Conservation (phyloP, 2,113 vertebrate genomes). For the Mirza zaza region DNA sequence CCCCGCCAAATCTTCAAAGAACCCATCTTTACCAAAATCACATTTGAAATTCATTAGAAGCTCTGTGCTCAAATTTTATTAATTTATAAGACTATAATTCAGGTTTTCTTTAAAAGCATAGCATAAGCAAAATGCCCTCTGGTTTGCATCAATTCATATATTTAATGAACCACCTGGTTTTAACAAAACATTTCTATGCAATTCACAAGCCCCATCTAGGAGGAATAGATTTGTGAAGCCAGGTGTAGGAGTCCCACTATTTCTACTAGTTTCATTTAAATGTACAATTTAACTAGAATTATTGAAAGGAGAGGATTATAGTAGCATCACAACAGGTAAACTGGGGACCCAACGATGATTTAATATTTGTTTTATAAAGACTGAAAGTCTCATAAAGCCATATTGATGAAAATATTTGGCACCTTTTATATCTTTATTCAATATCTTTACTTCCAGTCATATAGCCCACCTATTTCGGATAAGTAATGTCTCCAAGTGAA, state of each 20-base stretch:
- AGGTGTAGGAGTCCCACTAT: background rate
- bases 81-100: background rate
- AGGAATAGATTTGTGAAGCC: background rate
- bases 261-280: background rate
- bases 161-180: slow-evolving; percentile 56
- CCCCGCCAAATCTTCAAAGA: background rate
- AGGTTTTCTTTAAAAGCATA: background rate
- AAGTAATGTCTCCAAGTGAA: slow-evolving; percentile 16
- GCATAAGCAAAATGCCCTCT: background rate
- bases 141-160: slow-evolving; percentile 27
- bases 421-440: background rate
- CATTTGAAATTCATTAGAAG: background rate
- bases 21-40: background rate
- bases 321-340: background rate
- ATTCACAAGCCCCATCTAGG: background rate
- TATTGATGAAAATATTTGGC: background rate
- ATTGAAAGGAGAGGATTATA: background rate
- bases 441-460: background rate
- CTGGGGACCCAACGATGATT: background rate
- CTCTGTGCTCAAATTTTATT: background rate
- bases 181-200: slow-evolving; percentile 20
- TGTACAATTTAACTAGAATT: background rate
- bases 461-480: background rate
- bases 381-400: background rate
- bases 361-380: slow-evolving; percentile 33